phyloP scores from a whole-genome alignment of 2,113 vertebrate genomes.

The Esox niger region DNA sequence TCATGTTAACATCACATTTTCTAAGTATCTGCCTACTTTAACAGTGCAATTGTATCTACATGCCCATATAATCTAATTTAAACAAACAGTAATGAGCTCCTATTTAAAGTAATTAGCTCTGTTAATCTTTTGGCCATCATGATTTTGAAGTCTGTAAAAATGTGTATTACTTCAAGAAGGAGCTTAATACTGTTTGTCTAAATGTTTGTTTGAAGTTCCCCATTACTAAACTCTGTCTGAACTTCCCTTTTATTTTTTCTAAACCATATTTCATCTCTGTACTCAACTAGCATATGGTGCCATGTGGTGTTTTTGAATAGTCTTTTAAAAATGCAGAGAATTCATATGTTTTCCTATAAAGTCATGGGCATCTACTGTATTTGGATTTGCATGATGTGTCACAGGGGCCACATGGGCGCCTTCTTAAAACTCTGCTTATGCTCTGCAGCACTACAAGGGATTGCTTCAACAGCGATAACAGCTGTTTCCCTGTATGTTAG shows the following conservation, averaged over 20 bases:
- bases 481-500: slow-evolving; percentile 57
- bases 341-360: slow-evolving; percentile 54
- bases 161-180: no score
- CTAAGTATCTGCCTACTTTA: no score
- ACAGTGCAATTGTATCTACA: no score
- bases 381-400: slow-evolving; percentile 65
- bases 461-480: slow-evolving; percentile 64
- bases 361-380: slow-evolving; percentile 58
- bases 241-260: slow-evolving; percentile 56
- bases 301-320: slow-evolving; percentile 64
- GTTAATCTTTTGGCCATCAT: no score
- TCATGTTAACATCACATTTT: no score
- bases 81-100: no score
- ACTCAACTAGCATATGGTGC: slow-evolving; percentile 61
- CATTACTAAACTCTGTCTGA: slow-evolving; percentile 48
- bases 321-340: slow-evolving; percentile 60
- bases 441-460: slow-evolving; percentile 40
- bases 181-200: slow-evolving; percentile 19
- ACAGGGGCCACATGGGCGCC: slow-evolving; percentile 52
- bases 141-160: no score
- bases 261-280: slow-evolving; percentile 44
- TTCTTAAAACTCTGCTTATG: slow-evolving; percentile 31
- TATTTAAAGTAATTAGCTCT: no score
- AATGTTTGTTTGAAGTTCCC: no score
- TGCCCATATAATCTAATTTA: no score